Evolutionary conservation across 2,888 invertebrate species (phyloP), one percentile per base, ranked within the genome.

Genomic region (Tenthredo distinguenda): DNA sequence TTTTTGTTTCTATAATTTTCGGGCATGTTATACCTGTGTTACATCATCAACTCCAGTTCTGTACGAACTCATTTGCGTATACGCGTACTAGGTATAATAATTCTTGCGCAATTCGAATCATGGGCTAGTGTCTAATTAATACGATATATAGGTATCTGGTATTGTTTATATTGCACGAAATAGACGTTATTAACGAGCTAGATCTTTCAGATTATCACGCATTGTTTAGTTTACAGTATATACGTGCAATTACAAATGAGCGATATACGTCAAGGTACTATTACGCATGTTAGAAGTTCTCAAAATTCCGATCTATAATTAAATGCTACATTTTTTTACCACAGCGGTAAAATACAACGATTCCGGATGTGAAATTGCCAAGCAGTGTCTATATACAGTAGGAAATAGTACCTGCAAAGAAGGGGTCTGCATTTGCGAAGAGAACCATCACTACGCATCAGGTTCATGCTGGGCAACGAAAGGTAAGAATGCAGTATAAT

Each of bases 341-440:
- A 15, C 47, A 83, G 83, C 6, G 15, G 31, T 50, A 2, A 21
- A 31, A 26, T 83, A 83, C 68, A 43, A 68, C 26, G 31, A 68
- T n/a, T 79, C 87, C 34, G 50, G 43, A 6, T 91, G 91, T 86
- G 81, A 65, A 21, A 89, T 89, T 5, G 47, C 85, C 7, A 88
- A 85, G 21, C 91, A 91, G 47, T 91, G 91, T 72, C 47, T 74
- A 5, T 50, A 58, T 1, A 50, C 82, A 7, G 58, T 88, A 21
- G 34, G 84, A 10, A 88, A 91, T 72, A 86, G 89, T 4, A 88
- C 87, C 4, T 90, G 91, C 62, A 72, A 62, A 4, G 85, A 87
- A 4, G 86, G 87, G 0, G 87, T 87, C 47, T 93, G 93, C 83
- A 84, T 85, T 7, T 93, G 93, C 81, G 62, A 85, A 18, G 6